Conservation (phyloP, 2,113 vertebrate species). For the Antechinus stuartii region DNA sequence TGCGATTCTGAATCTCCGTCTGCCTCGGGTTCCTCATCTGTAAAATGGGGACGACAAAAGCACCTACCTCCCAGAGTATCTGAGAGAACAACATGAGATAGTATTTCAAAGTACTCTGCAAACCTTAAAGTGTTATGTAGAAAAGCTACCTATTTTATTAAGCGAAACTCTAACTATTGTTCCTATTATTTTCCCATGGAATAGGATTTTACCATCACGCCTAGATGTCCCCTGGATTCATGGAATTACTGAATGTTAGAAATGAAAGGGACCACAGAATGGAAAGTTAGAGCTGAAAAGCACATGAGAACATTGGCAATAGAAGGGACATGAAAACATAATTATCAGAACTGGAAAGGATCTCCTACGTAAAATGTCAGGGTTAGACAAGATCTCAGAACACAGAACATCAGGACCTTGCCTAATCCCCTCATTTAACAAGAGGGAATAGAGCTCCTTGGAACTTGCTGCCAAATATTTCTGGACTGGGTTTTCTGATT, state of each 20-base stretch:
- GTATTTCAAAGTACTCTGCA: neutral
- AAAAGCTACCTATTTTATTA: neutral
- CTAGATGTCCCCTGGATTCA: neutral
- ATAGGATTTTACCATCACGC: neutral
- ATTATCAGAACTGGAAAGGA: neutral
- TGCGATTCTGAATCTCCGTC: constrained; percentile 2
- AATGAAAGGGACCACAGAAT: neutral
- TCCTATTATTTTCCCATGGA: neutral
- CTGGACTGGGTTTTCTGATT: neutral
- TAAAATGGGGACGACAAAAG: neutral
- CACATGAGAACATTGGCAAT: neutral
- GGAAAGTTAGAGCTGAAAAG: neutral
- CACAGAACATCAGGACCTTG: neutral
- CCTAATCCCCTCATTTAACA: neutral
- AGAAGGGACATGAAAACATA: neutral
- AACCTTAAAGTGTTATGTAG: neutral
- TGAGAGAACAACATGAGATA: neutral
- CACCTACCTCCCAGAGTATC: too few relatives aligned
- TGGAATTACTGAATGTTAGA: neutral
- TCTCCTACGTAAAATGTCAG: neutral
- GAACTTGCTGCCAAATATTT: neutral
- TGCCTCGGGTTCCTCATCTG: neutral
- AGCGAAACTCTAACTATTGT: neutral
- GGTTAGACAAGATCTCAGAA: neutral
- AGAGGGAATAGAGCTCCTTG: neutral